These are phyloP conservation scores for Pararge aegeria DNA, from an alignment of 1,140 invertebrate genomes.

Conservation along the genomic window DNA sequence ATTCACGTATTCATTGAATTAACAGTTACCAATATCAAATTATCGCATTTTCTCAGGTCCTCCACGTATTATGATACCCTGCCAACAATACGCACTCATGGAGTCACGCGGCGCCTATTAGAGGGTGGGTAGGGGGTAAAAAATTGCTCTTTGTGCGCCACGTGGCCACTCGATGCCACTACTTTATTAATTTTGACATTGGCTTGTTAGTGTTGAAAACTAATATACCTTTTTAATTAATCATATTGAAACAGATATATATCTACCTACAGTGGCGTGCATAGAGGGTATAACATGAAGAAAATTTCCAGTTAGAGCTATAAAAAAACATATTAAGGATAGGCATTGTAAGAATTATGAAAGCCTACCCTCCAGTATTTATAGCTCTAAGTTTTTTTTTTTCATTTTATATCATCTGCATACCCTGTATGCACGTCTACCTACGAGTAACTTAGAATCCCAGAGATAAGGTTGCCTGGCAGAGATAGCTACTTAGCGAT, in stretches of 20 bases:
- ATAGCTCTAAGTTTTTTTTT: no score
- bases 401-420: no score
- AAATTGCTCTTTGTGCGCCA: slow-evolving; percentile 46
- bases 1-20: slow-evolving; percentile 4
- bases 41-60: slow-evolving; percentile 36
- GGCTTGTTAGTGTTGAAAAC: slow-evolving; percentile 44
- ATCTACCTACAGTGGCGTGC: no score
- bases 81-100: slow-evolving; percentile 46
- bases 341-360: no score
- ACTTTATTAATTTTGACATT: slow-evolving; percentile 68
- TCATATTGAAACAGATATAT: background rate
- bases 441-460: no score
- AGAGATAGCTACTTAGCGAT: no score
- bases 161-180: slow-evolving; percentile 59
- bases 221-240: slow-evolving; percentile 18
- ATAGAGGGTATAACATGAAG: no score
- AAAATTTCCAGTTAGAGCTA: no score
- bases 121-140: slow-evolving; percentile 47
- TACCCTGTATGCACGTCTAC: no score
- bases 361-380: no score
- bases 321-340: no score
- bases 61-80: slow-evolving; percentile 10
- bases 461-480: no score
- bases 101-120: slow-evolving; percentile 60
- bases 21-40: slow-evolving; percentile 28